Conservation (phyloP, 2,797 vertebrate species). For the Artibeus jamaicensis region DNA sequence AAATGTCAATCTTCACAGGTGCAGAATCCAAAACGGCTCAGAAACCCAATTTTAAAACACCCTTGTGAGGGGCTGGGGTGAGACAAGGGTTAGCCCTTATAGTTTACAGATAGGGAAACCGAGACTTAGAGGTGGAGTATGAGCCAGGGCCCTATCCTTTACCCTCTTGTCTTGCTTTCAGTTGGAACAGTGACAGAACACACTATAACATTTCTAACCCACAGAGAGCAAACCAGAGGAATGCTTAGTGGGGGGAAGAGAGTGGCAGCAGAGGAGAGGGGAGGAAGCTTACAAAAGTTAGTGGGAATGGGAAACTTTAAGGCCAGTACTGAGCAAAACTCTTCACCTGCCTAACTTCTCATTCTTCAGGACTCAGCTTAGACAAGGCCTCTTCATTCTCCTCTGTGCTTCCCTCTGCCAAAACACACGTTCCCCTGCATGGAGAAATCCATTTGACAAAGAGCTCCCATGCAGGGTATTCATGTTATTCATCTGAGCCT, state of each 20-base stretch:
- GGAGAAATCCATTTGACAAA: not conserved
- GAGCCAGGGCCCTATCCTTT: not conserved
- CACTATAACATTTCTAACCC: not conserved
- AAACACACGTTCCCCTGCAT: not conserved
- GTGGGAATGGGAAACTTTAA: not conserved
- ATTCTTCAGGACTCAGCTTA: not conserved
- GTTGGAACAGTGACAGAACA: not conserved
- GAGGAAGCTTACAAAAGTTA: not conserved
- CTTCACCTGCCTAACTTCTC: not conserved
- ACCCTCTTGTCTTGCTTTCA: not conserved
- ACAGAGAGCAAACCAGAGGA: constrained; percentile 10
- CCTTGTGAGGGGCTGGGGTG: not conserved
- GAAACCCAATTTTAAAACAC: constrained; percentile 11
- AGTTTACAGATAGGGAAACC: not conserved
- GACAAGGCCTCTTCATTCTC: not conserved
- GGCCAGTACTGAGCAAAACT: not conserved
- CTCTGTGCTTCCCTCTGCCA: not conserved
- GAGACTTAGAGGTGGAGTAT: not conserved
- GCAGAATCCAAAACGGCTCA: not conserved
- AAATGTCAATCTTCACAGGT: not conserved
- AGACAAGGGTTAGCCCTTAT: not conserved
- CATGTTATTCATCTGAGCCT: not conserved
- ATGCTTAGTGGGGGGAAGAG: not conserved
- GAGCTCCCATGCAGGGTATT: not conserved
- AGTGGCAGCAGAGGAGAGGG: not conserved